Evolutionary conservation across 2,113 vertebrate genomes (phyloP), one percentile per base, ranked within the genome.

Genomic region (Antennarius striatus): DNA sequence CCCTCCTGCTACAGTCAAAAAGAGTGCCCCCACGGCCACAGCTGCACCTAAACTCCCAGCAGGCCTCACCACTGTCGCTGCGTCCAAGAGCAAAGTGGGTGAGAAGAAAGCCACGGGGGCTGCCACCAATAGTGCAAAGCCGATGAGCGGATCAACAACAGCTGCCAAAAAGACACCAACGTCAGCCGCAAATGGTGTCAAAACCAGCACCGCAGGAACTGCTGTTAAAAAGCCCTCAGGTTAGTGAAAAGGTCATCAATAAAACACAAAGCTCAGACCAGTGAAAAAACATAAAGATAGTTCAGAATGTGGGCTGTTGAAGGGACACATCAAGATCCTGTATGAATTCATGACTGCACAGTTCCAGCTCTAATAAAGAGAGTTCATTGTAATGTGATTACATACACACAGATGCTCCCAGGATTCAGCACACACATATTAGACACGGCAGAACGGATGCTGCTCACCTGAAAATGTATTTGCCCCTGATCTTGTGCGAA

Each of bases 201-300:
- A 92, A 83, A 63, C 79, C 55, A 89, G 80, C 71, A 68, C 71
- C 30, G 10, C 64, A 3, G 32, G 77, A 28, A 58, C 79, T 43
- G 69, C 87, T 32, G 59, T 89, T 59, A 89, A 90, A 73, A 91
- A 84, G 79, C 77, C 89, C 12, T 5, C 86, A 87, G 89, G 93
- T 94, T 54, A 16, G 87, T 83, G 11, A 14, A 69, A 66, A 72
- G 50, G 42, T 68, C 62, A 68, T 1, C 13, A 6, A 10, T 1
- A 14, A 48, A 13, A 43, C 5, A 6, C 49, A 3, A 22, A 47
- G 2, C 6, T 49, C 1, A 36, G 32, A 36, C 32, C 16, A 28
- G 40, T 9, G 43, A 22, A 9, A 10, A 10, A 59, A 63, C 17
- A 46, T 2, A 14, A 56, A 29, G 16, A 6, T 45, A 22, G n/a